A percentile compares a stretch with the other conserved stretches of the same genome.
Evolutionary conservation across 2,888 invertebrate species (phyloP).

Genomic region (Arenicola marina): DNA sequence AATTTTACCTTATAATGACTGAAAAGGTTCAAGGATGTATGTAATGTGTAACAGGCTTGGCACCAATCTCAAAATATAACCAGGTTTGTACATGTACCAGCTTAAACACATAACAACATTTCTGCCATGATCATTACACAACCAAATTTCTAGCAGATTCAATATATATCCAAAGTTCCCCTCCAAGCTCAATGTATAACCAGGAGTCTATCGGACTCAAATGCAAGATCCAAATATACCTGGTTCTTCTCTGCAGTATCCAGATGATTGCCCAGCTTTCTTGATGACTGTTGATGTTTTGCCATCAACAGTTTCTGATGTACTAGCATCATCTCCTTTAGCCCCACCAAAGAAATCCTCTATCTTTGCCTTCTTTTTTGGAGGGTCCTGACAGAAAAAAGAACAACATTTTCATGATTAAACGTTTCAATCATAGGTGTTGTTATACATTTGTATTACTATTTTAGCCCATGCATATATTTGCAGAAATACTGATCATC

Average conservation of each 20-base stretch:
- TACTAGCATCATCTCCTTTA: background rate
- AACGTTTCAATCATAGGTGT: no score
- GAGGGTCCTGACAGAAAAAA: no score
- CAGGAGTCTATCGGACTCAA: background rate
- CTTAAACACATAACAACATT: background rate
- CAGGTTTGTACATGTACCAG: background rate
- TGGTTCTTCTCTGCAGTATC: background rate
- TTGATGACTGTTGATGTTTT: background rate
- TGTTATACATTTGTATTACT: no score
- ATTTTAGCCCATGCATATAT: no score
- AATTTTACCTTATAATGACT: no score
- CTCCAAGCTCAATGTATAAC: no score
- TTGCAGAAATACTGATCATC: no score
- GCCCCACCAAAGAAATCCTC: constrained; percentile 4
- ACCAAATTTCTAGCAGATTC: background rate
- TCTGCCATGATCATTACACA: background rate
- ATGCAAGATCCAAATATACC: background rate
- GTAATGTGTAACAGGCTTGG: no score
- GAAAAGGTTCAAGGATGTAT: no score
- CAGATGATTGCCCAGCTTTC: background rate
- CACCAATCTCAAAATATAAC: no score
- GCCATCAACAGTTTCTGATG: background rate
- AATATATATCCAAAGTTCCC: no score
- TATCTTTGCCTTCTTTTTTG: constrained; percentile 13
- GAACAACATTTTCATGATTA: no score